These are phyloP conservation scores for Zaprionus inermis DNA, from an alignment of 1,140 invertebrate species.

Conservation along the genomic window DNA sequence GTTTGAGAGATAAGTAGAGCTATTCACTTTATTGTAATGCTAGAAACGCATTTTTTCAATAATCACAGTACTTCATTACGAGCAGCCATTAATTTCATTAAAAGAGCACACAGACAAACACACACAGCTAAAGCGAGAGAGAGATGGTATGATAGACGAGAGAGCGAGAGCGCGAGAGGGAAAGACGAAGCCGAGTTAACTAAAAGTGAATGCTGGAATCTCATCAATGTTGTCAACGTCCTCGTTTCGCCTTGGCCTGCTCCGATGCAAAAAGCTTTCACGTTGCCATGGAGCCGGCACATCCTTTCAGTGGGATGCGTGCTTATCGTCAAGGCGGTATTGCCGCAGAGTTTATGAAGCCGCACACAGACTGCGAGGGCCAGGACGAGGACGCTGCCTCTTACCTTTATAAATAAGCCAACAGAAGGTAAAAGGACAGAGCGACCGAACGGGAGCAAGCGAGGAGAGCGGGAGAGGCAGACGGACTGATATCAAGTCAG, in stretches of 20 bases:
- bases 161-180: not conserved
- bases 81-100: conserved; percentile 44
- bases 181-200: conserved; percentile 7
- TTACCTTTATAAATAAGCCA: conserved; percentile 42
- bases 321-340: conserved; percentile 36
- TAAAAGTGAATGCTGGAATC: conserved; percentile 35
- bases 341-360: conserved; percentile 42
- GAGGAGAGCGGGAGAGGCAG: not conserved
- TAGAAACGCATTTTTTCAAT: conserved; percentile 23
- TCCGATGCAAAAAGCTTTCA: conserved; percentile 31
- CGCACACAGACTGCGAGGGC: not conserved
- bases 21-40: conserved; percentile 27
- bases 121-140: not conserved
- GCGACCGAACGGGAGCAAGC: not conserved
- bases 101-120: conserved; percentile 9
- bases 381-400: not conserved
- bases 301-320: conserved; percentile 27
- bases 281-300: conserved; percentile 29
- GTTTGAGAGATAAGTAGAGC: conserved; percentile 3
- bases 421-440: not conserved
- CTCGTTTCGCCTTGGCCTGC: not conserved
- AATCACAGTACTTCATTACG: conserved; percentile 36
- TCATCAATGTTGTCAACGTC: conserved; percentile 39
- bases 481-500: not conserved
- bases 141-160: not conserved